These are phyloP conservation scores for Atlantisia rogersi DNA, from an alignment of 2,113 vertebrate species.

Conservation along the genomic window DNA sequence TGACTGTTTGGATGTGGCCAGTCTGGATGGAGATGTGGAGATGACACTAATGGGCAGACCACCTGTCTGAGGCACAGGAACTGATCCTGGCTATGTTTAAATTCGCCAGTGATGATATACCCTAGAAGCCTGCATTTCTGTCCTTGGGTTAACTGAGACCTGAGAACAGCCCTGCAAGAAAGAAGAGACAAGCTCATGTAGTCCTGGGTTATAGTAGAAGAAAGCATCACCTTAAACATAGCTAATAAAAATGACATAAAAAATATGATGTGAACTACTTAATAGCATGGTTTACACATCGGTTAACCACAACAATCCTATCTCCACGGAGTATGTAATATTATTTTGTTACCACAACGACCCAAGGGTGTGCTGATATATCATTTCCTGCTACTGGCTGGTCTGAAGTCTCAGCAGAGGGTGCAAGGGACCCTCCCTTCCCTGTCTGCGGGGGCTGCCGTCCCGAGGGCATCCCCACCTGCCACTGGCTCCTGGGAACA, in stretches of 20 bases:
- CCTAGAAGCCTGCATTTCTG: background rate
- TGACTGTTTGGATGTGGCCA: background rate
- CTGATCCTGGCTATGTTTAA: background rate
- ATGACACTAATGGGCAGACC: background rate
- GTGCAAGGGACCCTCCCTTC: background rate
- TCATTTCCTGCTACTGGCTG: background rate
- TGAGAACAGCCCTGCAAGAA: background rate
- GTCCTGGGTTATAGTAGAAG: background rate
- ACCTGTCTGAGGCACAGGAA: background rate
- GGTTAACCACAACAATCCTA: background rate
- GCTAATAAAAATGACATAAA: background rate
- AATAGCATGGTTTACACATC: background rate
- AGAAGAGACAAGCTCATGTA: background rate
- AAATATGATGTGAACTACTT: background rate
- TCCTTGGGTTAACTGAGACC: background rate
- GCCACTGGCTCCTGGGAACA: rapidly evolving
- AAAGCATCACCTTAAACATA: background rate
- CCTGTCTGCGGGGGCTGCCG: background rate
- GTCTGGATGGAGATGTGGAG: background rate
- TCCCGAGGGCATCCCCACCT: background rate
- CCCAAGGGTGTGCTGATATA: background rate
- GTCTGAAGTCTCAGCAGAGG: background rate
- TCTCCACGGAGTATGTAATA: background rate
- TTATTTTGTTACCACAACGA: background rate
- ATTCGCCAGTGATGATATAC: background rate